phyloP scores from a whole-genome alignment of 2,797 vertebrate genomes.

The Amazona ochrocephala region DNA sequence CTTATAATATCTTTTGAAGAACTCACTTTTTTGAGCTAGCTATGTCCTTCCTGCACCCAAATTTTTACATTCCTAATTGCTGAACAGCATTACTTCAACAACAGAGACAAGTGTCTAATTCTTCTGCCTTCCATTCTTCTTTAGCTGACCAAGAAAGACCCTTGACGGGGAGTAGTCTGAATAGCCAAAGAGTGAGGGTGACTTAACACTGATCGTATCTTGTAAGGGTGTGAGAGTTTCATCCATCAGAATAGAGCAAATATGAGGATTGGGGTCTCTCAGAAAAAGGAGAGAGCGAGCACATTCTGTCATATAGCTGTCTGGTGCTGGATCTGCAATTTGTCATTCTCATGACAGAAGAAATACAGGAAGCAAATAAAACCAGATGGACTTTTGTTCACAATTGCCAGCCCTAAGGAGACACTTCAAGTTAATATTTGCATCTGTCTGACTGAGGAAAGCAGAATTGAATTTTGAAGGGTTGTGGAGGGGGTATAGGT shows the following conservation, averaged over 20 bases:
- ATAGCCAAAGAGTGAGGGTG: background rate
- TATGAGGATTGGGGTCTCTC: background rate
- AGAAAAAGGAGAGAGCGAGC: background rate
- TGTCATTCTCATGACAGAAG: background rate
- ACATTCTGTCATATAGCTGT: fast-evolving
- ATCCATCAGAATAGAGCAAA: background rate
- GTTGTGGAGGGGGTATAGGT: background rate
- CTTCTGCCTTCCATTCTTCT: background rate
- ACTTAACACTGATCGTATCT: background rate
- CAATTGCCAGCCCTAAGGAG: background rate
- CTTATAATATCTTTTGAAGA: background rate
- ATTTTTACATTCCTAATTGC: background rate
- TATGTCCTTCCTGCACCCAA: background rate
- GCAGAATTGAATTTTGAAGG: background rate
- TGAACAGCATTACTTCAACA: background rate
- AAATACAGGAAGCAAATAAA: background rate
- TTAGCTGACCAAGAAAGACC: background rate
- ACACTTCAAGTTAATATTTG: background rate
- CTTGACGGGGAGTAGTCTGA: background rate
- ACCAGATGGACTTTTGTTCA: background rate
- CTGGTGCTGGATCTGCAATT: background rate
- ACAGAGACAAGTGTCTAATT: fast-evolving
- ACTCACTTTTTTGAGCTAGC: background rate
- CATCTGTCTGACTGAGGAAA: background rate
- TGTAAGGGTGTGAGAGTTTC: background rate